Base-by-base conservation (phyloP, 2,113 vertebrate species). In the Sebastes fasciatus region DNA sequence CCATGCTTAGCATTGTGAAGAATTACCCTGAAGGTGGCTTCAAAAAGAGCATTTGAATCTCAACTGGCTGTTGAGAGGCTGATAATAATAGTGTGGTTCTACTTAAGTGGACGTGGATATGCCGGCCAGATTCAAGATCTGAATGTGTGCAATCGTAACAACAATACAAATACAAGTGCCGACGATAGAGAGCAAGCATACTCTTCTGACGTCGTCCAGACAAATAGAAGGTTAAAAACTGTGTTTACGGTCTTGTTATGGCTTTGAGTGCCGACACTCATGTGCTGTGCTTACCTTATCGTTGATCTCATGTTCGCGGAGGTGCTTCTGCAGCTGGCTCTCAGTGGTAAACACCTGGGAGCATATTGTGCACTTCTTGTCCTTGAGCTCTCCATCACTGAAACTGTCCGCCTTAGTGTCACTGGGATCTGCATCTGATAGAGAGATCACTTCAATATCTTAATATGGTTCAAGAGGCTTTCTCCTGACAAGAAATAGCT, bases 261-360 rank as follows among this genome's bases (percentile, higher is more conserved):
- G 8, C 16, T 12, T 42, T 4, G 21, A 23, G 2, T 21, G 43
- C 55, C 3, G 1, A 64, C 58, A 34, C 8, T 11, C 10, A 1
- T 0, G 12, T 4, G 16, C 57, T 8, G n/a, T 1, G 42, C 89
- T 68, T 90, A 96, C 98, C 97, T 99, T 99, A 89, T 99, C 98
- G 84, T 99, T 99, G 84, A 92, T 91, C 92, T 99, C 97, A 93
- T 99, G 98, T 80, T 98, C 97, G 61, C 96, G 96, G 86, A 97
- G 97, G 90, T 99, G 98, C 94, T 96, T 97, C 87, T 99, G 98
- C 69, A 99, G 96, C 83, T 98, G 97, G 83, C 96, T 97, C 77
- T 98, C 97, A 57, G 97, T 99, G 78, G 95, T 94, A 75, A 98
- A 99, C 79, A 95, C 95, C 80, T 97, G 96, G 76, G 96, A 94